These are phyloP conservation scores for Carlito syrichta DNA, from an alignment of 2,113 vertebrate genomes.

Conservation along the genomic window DNA sequence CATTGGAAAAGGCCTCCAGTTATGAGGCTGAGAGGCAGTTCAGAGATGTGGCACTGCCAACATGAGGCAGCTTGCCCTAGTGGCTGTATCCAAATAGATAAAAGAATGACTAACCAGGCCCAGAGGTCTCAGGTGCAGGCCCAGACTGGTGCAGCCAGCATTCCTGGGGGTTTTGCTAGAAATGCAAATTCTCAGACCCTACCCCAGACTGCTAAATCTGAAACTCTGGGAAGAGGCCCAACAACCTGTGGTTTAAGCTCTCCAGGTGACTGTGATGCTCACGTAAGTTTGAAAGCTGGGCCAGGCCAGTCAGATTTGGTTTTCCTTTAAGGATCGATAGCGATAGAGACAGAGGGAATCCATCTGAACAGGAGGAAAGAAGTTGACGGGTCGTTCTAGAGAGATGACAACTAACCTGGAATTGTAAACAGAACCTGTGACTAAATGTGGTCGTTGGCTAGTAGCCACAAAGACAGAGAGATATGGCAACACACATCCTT, in stretches of 20 bases:
- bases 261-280: neutral
- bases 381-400: neutral
- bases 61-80: neutral
- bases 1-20: neutral
- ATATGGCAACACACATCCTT: neutral
- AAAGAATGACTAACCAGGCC: neutral
- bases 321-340: neutral
- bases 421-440: constrained; percentile 40
- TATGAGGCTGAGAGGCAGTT: neutral
- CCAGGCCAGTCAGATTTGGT: neutral
- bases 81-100: constrained; percentile 27
- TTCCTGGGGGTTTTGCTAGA: neutral
- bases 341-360: neutral
- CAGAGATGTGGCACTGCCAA: neutral
- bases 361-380: neutral
- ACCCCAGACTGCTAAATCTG: neutral
- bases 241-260: neutral
- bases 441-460: neutral
- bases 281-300: neutral
- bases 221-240: neutral
- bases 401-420: neutral
- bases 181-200: neutral
- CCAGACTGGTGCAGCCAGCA: neutral
- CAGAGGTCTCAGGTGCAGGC: neutral
- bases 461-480: neutral